Evolutionary conservation across 1,140 invertebrate genomes (phyloP).

Genomic region (Philotrypesis tridentata): DNA sequence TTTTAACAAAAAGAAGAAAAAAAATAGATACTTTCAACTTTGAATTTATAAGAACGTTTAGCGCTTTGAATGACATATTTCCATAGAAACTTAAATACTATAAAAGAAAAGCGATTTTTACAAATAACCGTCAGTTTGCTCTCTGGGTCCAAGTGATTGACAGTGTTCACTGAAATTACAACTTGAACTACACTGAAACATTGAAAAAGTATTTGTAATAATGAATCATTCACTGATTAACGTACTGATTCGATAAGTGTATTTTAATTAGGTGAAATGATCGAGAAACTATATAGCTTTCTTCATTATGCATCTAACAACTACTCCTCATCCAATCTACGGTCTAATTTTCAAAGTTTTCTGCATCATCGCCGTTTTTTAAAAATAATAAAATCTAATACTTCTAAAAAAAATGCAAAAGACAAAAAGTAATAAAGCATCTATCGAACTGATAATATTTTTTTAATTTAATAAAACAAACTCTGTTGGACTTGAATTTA

Average conservation of each 20-base stretch:
- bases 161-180: slow-evolving; percentile 17
- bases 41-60: not conserved
- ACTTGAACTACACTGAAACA: not conserved
- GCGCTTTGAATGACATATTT: not conserved
- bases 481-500: slow-evolving; percentile 22
- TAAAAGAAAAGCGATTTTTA: slow-evolving; percentile 1
- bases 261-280: not conserved
- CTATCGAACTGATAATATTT: slow-evolving; percentile 39
- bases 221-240: slow-evolving; percentile 4
- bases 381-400: slow-evolving; percentile 8
- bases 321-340: not conserved
- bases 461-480: slow-evolving; percentile 43
- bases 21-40: not conserved
- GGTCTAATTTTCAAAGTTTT: slow-evolving; percentile 36
- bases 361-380: not conserved
- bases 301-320: slow-evolving; percentile 8
- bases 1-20: slow-evolving; percentile 14
- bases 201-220: slow-evolving; percentile 7
- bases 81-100: not conserved
- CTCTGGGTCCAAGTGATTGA: slow-evolving; percentile 40
- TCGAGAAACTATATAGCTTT: slow-evolving; percentile 8
- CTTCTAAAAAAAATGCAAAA: slow-evolving; percentile 31
- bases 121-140: slow-evolving; percentile 28
- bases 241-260: slow-evolving; percentile 11
- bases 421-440: slow-evolving; percentile 14